A percentile compares a stretch with the other conserved stretches of the same genome.
Evolutionary conservation across 1,140 invertebrate genomes (phyloP).

Genomic region (Ostrea denselamellosa): DNA sequence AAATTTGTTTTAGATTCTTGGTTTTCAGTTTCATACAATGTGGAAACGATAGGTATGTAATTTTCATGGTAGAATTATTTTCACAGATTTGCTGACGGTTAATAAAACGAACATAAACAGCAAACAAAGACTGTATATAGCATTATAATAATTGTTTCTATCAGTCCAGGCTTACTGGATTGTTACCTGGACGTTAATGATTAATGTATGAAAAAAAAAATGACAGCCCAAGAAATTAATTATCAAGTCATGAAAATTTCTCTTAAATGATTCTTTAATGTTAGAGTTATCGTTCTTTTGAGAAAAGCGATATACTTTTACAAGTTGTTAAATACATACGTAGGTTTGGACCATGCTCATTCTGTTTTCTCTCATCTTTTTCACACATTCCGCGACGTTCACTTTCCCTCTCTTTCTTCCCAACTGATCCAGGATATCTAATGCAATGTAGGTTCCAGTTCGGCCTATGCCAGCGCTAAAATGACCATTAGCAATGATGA

Average conservation of each 20-base stretch:
- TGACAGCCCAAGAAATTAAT: neutral
- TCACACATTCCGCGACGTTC: neutral
- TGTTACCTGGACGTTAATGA: too few relatives aligned
- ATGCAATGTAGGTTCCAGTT: neutral
- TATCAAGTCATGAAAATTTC: neutral
- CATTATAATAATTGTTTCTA: too few relatives aligned
- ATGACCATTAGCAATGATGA: neutral
- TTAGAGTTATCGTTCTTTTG: too few relatives aligned
- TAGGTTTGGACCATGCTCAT: neutral
- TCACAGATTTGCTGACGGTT: too few relatives aligned
- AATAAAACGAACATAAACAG: too few relatives aligned
- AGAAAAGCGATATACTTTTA: neutral
- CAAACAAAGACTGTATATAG: too few relatives aligned
- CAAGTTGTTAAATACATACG: neutral
- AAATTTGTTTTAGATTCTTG: too few relatives aligned
- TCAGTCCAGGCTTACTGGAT: too few relatives aligned
- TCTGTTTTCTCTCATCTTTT: neutral
- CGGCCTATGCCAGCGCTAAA: neutral
- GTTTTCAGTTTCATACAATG: too few relatives aligned
- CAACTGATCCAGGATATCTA: neutral
- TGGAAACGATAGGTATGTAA: too few relatives aligned
- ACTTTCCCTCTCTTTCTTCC: neutral
- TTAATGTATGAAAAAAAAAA: neutral
- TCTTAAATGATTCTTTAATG: too few relatives aligned
- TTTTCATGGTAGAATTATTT: too few relatives aligned